A percentile compares a stretch with the other conserved stretches of the same genome.
These are phyloP conservation scores for Thomomys bottae DNA, from an alignment of 2,113 vertebrate species.

Conservation along the genomic window DNA sequence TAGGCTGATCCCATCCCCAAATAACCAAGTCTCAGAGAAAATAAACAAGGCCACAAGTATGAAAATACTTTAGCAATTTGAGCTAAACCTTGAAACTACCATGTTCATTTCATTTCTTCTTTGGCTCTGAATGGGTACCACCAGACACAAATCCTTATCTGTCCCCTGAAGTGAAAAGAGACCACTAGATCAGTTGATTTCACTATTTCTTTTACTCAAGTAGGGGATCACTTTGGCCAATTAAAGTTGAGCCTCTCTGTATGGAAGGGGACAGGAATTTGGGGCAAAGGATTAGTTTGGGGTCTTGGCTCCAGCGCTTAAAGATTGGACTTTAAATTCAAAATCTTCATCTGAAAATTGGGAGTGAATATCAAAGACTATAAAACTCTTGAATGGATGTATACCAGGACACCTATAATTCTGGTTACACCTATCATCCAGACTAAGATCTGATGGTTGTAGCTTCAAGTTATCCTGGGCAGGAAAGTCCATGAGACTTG, in stretches of 20 bases:
- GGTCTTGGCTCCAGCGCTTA: neutral
- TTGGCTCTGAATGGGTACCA: neutral
- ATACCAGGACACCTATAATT: too few relatives aligned
- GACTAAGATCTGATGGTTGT: too few relatives aligned
- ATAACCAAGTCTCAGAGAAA: neutral
- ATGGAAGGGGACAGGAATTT: constrained; percentile 1
- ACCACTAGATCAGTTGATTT: neutral
- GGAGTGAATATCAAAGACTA: constrained; percentile 20
- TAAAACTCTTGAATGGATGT: neutral
- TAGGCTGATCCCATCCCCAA: neutral
- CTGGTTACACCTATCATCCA: too few relatives aligned
- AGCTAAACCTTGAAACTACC: neutral
- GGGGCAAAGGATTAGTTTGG: neutral
- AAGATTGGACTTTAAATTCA: neutral
- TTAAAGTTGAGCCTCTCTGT: neutral
- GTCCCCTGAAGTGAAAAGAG: neutral
- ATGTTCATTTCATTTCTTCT: neutral
- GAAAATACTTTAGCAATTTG: neutral
- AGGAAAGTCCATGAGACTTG: too few relatives aligned
- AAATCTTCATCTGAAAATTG: constrained; percentile 51
- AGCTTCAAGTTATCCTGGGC: too few relatives aligned
- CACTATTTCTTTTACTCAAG: neutral
- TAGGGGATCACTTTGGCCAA: neutral
- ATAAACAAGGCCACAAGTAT: neutral
- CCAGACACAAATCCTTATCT: neutral